phyloP scores from a whole-genome alignment of 2,888 invertebrate species.

The Stenodera caucasica region DNA sequence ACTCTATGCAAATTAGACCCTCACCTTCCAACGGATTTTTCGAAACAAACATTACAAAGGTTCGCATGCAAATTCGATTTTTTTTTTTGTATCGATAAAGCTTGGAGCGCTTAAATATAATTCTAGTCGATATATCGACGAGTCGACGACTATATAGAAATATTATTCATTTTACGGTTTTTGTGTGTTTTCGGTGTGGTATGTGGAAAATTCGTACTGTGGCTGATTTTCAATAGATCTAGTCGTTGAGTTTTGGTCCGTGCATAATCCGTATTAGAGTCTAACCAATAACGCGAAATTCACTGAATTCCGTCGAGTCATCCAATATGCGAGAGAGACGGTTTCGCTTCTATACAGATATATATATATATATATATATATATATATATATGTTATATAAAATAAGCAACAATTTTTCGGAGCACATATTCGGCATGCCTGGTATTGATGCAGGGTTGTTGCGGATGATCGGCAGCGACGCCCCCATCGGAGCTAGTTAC shows the following conservation, averaged over 20 bases:
- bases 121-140: no score
- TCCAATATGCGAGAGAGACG: conserved; percentile 16
- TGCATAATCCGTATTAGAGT: conserved; percentile 7
- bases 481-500: conserved; percentile 51
- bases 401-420: conserved; percentile 33
- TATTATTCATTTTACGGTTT: neutral
- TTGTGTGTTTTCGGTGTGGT: neutral
- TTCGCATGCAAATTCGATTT: conserved; percentile 28
- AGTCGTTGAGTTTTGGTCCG: neutral
- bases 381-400: no score
- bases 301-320: conserved; percentile 14
- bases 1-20: conserved; percentile 42
- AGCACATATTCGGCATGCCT: conserved; percentile 38
- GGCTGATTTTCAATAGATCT: neutral
- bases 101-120: neutral
- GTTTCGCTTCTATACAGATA: no score
- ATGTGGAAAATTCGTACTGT: neutral
- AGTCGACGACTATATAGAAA: no score
- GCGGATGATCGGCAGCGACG: conserved; percentile 55
- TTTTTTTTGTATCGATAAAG: neutral
- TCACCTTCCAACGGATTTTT: conserved; percentile 36
- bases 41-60: conserved; percentile 14
- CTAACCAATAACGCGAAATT: conserved; percentile 11
- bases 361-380: no score
- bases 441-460: conserved; percentile 55